A percentile compares a stretch with the other conserved stretches of the same genome.
Conservation (phyloP, 1,140 invertebrate species). For the Drosophila jambulina region DNA sequence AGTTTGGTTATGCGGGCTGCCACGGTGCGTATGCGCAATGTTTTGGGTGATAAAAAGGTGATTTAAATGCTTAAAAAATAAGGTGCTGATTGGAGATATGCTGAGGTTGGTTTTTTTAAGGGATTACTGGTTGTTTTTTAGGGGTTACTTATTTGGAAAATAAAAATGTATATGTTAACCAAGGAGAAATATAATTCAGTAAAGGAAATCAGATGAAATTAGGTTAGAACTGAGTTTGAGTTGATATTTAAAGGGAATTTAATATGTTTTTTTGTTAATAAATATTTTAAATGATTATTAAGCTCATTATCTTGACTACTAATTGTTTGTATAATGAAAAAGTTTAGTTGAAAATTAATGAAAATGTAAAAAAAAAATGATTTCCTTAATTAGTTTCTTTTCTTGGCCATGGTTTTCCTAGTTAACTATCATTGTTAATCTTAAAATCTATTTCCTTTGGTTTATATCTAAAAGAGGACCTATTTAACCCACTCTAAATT, state of each 20-base stretch:
- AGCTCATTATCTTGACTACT: not conserved
- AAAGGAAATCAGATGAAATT: not conserved
- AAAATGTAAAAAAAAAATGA: too few species aligned
- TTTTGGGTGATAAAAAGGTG: not conserved
- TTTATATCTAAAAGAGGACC: not conserved
- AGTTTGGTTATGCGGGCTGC: slow-evolving; percentile 17
- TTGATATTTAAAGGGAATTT: not conserved
- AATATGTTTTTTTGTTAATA: not conserved
- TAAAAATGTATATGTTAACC: not conserved
- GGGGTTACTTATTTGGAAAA: not conserved
- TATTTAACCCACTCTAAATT: not conserved
- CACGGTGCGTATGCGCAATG: slow-evolving; percentile 36
- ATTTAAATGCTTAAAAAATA: slow-evolving; percentile 3
- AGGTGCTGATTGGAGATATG: not conserved
- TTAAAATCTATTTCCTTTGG: not conserved
- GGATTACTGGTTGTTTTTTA: too few species aligned
- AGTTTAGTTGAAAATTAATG: not conserved
- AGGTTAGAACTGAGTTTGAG: too few species aligned
- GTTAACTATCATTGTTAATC: too few species aligned
- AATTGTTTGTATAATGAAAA: not conserved
- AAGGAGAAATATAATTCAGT: too few species aligned
- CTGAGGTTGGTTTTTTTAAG: not conserved
- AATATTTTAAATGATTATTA: not conserved
- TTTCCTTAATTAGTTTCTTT: not conserved
- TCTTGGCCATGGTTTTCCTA: not conserved